Percentiles rank a stretch among this genome's conserved stretches.
Evolutionary conservation across 2,888 invertebrate species (phyloP).

Genomic region (Artemia sp.): DNA sequence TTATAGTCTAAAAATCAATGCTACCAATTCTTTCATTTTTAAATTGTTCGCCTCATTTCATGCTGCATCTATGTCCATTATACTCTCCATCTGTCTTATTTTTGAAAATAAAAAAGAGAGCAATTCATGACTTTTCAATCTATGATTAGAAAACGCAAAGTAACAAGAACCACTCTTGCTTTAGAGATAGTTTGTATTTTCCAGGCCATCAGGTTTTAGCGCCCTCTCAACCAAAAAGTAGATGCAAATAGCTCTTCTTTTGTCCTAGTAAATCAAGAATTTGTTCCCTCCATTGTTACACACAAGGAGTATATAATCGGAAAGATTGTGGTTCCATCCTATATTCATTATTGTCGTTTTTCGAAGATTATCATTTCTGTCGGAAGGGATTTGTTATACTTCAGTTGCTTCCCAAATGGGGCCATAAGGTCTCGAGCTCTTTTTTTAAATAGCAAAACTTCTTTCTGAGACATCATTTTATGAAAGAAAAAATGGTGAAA

Average conservation of each 20-base stretch:
- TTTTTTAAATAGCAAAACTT: not conserved
- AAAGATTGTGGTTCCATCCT: slow-evolving; percentile 4
- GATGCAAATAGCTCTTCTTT: not conserved
- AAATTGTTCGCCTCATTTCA: no score
- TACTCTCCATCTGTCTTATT: no score
- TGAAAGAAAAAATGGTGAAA: no score
- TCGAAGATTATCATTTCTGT: not conserved
- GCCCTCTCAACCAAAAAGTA: slow-evolving; percentile 12
- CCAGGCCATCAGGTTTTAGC: slow-evolving; percentile 13
- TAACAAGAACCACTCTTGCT: not conserved
- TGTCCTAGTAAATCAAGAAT: not conserved
- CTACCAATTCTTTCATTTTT: no score
- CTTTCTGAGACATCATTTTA: no score
- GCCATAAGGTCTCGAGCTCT: not conserved
- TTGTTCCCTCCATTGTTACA: not conserved
- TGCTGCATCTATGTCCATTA: no score
- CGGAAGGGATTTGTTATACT: not conserved
- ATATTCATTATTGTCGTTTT: slow-evolving; percentile 12
- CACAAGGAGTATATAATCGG: slow-evolving; percentile 13
- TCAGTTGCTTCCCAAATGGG: not conserved
- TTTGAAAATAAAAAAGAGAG: no score
- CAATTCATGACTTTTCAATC: no score
- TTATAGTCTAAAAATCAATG: no score
- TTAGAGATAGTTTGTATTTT: not conserved
- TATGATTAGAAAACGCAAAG: no score